These are phyloP conservation scores for Indicator indicator DNA, from an alignment of 2,113 vertebrate genomes.

Conservation along the genomic window DNA sequence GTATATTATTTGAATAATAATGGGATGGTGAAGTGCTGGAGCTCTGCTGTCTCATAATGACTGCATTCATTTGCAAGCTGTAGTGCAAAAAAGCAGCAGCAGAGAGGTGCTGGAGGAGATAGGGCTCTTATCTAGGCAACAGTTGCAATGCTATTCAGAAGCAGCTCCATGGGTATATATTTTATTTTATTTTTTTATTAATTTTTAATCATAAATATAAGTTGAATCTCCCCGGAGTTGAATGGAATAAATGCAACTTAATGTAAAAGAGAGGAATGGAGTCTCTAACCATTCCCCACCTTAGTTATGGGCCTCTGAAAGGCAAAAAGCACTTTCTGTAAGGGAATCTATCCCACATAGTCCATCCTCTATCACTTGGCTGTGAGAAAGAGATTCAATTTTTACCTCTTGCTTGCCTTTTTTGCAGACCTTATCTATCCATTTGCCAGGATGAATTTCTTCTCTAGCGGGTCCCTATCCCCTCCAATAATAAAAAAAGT, in stretches of 20 bases:
- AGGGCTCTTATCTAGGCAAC: conserved; percentile 71
- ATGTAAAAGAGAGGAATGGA: conserved; percentile 35
- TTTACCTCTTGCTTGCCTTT: conserved; percentile 40
- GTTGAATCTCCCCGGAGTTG: conserved; percentile 58
- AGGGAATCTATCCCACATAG: conserved; percentile 13
- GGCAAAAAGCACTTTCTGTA: conserved; percentile 38
- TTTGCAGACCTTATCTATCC: conserved; percentile 62
- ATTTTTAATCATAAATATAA: conserved; percentile 51
- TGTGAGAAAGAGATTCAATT: conserved; percentile 63
- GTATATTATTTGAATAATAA: conserved; percentile 51
- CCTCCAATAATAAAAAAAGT: neutral
- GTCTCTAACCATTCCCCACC: conserved; percentile 45
- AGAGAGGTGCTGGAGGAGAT: conserved; percentile 59
- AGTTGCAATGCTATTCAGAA: conserved; percentile 69
- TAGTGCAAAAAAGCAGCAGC: conserved; percentile 49
- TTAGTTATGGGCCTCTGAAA: conserved; percentile 52
- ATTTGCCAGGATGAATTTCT: conserved; percentile 41
- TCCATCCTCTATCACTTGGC: neutral
- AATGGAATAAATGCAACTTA: conserved; percentile 15
- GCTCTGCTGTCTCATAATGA: conserved; percentile 56
- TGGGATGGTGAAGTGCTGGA: conserved; percentile 62
- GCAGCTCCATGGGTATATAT: neutral
- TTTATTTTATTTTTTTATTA: no score
- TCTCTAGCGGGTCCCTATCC: neutral
- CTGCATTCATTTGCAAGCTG: conserved; percentile 71